phyloP scores from a whole-genome alignment of 2,113 vertebrate species.

The Pseudopipra pipra region DNA sequence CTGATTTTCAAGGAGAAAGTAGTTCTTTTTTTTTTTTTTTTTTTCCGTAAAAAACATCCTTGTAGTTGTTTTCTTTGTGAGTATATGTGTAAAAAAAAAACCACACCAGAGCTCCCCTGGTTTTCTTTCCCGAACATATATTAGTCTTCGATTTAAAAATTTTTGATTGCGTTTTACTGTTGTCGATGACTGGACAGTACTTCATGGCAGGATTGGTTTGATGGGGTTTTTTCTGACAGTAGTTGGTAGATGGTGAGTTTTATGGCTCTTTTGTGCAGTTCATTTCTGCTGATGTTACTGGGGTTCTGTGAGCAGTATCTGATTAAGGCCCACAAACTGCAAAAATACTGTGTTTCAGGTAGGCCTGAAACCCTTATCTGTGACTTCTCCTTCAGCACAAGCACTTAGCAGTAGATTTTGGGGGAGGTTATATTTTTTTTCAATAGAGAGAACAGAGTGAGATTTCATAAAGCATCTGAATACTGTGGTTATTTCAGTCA shows the following conservation, averaged over 20 bases:
- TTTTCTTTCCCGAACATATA: rapidly evolving
- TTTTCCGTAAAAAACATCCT: not conserved
- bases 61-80: not conserved
- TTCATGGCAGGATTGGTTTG: not conserved
- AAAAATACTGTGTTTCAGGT: not conserved
- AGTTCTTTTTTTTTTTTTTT: not conserved
- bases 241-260: not conserved
- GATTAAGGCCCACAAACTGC: not conserved
- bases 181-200: not conserved
- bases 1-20: not conserved
- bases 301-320: not conserved
- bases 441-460: not conserved
- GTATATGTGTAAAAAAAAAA: rapidly evolving
- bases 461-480: not conserved
- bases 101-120: rapidly evolving
- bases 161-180: not conserved
- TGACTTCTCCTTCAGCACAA: not conserved
- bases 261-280: not conserved
- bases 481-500: not conserved
- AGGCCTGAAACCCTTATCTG: not conserved
- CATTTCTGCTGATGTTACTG: not conserved
- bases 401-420: not conserved
- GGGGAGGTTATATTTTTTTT: not conserved
- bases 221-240: not conserved
- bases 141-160: not conserved